phyloP scores from a whole-genome alignment of 1,140 invertebrate species.

The Belonocnema kinseyi region DNA sequence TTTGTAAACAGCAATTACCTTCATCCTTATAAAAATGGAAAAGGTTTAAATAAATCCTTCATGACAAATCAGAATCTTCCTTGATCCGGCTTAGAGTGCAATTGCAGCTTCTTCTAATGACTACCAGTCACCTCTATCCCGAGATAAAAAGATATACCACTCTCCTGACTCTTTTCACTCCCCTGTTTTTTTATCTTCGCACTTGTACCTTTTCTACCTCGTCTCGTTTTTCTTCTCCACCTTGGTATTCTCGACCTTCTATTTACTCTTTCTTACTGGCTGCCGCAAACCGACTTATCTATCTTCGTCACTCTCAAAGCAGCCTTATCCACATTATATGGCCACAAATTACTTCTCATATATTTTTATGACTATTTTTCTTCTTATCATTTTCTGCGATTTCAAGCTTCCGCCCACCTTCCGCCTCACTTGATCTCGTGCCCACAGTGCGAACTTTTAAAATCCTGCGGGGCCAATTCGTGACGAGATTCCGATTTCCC shows the following conservation, averaged over 20 bases:
- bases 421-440: slow-evolving; percentile 3
- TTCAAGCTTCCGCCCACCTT: neutral
- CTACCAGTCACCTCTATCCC: too few relatives aligned
- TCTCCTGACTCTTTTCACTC: neutral
- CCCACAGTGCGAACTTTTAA: slow-evolving; percentile 14
- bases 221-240: slow-evolving; percentile 28
- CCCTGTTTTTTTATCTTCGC: neutral
- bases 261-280: neutral
- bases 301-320: neutral
- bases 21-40: too few relatives aligned
- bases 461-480: slow-evolving; percentile 27
- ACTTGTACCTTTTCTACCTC: neutral
- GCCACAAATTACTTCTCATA: slow-evolving; percentile 9
- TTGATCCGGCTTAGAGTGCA: too few relatives aligned
- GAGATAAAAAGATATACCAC: neutral
- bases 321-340: slow-evolving; percentile 1
- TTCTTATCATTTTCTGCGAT: neutral
- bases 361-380: slow-evolving; percentile 15
- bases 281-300: neutral
- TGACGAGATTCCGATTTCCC: slow-evolving; percentile 31
- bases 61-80: too few relatives aligned
- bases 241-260: slow-evolving; percentile 26
- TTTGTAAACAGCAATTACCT: too few relatives aligned
- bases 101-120: too few relatives aligned
- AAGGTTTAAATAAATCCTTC: too few relatives aligned